A percentile compares a stretch with the other conserved stretches of the same genome.
Conservation (phyloP, 2,888 invertebrate genomes). For the Pristionchus maxplancki region DNA sequence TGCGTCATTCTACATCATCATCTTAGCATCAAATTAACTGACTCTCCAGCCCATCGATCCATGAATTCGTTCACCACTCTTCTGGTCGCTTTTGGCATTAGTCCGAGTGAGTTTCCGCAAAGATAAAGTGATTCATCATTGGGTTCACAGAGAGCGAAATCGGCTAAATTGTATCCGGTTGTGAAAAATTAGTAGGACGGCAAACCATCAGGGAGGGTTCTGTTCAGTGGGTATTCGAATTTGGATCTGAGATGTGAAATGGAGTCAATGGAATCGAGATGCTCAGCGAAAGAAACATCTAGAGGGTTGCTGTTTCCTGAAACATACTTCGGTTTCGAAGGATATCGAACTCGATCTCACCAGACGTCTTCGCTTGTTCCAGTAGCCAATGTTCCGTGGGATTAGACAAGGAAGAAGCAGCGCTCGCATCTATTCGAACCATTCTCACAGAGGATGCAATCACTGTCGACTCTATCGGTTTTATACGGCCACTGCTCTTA, state of each 20-base stretch:
- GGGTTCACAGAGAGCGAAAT: conserved; percentile 63
- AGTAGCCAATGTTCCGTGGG: neutral
- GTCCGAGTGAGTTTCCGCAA: conserved; percentile 82
- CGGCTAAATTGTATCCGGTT: no score
- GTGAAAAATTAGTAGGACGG: neutral
- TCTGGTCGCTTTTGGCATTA: conserved; percentile 80
- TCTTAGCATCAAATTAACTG: conserved; percentile 62
- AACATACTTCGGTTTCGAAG: no score
- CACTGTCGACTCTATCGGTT: neutral
- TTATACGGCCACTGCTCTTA: neutral
- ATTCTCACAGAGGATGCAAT: neutral
- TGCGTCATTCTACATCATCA: neutral
- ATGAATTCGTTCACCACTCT: conserved; percentile 79
- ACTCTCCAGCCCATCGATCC: conserved; percentile 81
- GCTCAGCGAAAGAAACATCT: neutral
- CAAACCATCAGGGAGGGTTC: conserved; percentile 69
- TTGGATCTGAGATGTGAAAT: conserved; percentile 61
- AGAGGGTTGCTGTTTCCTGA: conserved; percentile 1
- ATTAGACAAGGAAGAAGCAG: neutral
- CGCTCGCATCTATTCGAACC: neutral
- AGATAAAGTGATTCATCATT: conserved; percentile 81
- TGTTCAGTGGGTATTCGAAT: conserved; percentile 70
- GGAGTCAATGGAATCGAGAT: conserved; percentile 14
- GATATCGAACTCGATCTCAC: neutral
- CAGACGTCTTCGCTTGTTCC: neutral